Evolutionary conservation across 1,140 invertebrate genomes (phyloP).

Genomic region (Drosophila quadrilineata): DNA sequence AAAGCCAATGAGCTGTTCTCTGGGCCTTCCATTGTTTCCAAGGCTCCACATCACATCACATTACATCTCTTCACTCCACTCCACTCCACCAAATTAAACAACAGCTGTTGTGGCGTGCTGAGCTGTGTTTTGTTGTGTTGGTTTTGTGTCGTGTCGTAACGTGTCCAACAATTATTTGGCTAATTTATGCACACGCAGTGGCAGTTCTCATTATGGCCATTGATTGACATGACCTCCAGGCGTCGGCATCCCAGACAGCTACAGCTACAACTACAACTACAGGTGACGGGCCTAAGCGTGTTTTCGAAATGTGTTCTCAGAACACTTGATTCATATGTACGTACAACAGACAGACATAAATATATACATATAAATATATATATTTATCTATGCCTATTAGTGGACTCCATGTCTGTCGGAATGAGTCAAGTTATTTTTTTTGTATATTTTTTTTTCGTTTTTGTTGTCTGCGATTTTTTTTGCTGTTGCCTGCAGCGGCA

Average conservation of each 20-base stretch:
- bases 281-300: constrained; percentile 50
- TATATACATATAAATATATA: neutral
- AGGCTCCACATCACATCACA: constrained; percentile 2
- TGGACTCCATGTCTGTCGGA: constrained; percentile 5
- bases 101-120: constrained; percentile 40
- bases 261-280: constrained; percentile 17
- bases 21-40: constrained; percentile 25
- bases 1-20: constrained; percentile 30
- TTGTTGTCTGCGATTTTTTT: neutral
- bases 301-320: constrained; percentile 37
- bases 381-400: neutral
- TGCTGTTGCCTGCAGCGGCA: constrained; percentile 25
- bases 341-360: neutral
- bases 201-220: constrained; percentile 61
- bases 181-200: constrained; percentile 72
- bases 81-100: no score
- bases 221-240: constrained; percentile 66
- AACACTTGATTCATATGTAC: constrained; percentile 35
- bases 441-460: neutral
- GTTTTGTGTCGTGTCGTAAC: constrained; percentile 26
- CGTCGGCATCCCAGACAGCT: constrained; percentile 9
- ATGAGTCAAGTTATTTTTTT: constrained; percentile 20
- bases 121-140: constrained; percentile 24
- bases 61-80: no score
- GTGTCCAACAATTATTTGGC: constrained; percentile 70